A percentile compares a stretch with the other conserved stretches of the same genome.
Evolutionary conservation across 2,113 vertebrate genomes (phyloP).

Genomic region (Blennius ocellaris): DNA sequence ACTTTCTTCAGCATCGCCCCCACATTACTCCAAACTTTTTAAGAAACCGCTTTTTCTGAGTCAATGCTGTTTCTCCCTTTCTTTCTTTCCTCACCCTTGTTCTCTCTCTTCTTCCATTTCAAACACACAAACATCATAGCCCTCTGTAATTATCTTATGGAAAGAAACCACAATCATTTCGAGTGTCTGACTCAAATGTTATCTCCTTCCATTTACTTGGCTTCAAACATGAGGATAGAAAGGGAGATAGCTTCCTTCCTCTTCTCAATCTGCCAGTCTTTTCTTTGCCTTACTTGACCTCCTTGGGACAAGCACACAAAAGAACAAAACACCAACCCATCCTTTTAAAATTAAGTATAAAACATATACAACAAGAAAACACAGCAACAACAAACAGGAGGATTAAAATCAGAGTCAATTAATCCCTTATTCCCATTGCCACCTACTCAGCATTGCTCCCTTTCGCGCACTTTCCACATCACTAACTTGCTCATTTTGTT

Average conservation of each 20-base stretch:
- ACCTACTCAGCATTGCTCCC: conserved; percentile 58
- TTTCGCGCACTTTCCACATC: conserved; percentile 75
- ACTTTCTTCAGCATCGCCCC: conserved; percentile 29
- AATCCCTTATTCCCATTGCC: conserved; percentile 65
- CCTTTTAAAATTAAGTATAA: conserved; percentile 21
- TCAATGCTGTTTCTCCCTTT: conserved; percentile 10
- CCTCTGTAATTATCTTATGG: conserved; percentile 56
- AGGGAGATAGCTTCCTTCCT: conserved; percentile 29
- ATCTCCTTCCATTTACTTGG: conserved; percentile 50
- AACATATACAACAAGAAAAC: conserved; percentile 36
- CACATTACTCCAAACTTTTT: conserved; percentile 18
- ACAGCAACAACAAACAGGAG: conserved; percentile 38
- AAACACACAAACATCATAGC: conserved; percentile 46
- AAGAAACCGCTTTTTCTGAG: conserved; percentile 39
- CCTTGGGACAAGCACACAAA: neutral
- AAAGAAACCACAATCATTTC: conserved; percentile 58
- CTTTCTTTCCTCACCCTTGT: conserved; percentile 6
- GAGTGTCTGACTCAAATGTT: conserved; percentile 41
- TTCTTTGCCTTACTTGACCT: conserved; percentile 39
- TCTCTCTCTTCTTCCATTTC: conserved; percentile 13
- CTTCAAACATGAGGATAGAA: conserved; percentile 22
- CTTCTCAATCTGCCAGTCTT: conserved; percentile 24
- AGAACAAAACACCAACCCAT: neutral
- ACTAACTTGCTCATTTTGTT: conserved; percentile 73
- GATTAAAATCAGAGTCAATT: conserved; percentile 74